Evolutionary conservation across 2,888 invertebrate genomes (phyloP).

Genomic region (Eristalinus aeneus): DNA sequence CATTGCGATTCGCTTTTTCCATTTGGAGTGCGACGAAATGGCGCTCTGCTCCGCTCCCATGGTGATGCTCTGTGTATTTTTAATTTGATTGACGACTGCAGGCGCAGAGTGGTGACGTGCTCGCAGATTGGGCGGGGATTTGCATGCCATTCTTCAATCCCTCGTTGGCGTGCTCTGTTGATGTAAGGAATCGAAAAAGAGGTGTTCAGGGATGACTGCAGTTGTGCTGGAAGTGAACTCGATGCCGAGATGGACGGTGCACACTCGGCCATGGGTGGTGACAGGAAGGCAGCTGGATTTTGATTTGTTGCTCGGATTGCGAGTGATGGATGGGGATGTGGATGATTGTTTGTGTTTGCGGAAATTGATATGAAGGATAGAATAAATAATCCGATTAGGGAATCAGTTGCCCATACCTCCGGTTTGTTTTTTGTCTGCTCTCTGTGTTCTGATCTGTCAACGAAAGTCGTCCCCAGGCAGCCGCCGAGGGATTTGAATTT

Average conservation of each 20-base stretch:
- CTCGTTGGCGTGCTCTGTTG: not conserved
- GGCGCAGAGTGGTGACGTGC: slow-evolving; percentile 16
- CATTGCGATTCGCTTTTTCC: slow-evolving; percentile 32
- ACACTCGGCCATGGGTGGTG: not conserved
- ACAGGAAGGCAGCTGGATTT: slow-evolving; percentile 31
- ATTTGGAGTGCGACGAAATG: not conserved
- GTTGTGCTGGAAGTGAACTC: too few species aligned
- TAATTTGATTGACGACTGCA: slow-evolving; percentile 67
- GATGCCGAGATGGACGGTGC: not conserved
- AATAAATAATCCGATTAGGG: slow-evolving; percentile 61
- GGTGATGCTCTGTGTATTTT: slow-evolving; percentile 39
- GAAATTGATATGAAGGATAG: slow-evolving; percentile 61
- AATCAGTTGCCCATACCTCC: not conserved
- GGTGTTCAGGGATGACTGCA: not conserved
- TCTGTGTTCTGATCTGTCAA: not conserved
- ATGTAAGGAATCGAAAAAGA: slow-evolving; percentile 9
- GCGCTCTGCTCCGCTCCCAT: slow-evolving; percentile 24
- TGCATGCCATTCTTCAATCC: slow-evolving; percentile 29
- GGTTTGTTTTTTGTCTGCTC: not conserved
- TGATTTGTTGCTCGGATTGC: slow-evolving; percentile 56
- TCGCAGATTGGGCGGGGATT: slow-evolving; percentile 13
- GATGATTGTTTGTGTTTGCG: slow-evolving; percentile 58
- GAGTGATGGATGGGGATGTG: slow-evolving; percentile 50
- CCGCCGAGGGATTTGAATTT: not conserved
- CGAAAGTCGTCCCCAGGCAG: too few species aligned